These are phyloP conservation scores for Clangula hyemalis DNA, from an alignment of 2,797 vertebrate genomes.

Conservation along the genomic window DNA sequence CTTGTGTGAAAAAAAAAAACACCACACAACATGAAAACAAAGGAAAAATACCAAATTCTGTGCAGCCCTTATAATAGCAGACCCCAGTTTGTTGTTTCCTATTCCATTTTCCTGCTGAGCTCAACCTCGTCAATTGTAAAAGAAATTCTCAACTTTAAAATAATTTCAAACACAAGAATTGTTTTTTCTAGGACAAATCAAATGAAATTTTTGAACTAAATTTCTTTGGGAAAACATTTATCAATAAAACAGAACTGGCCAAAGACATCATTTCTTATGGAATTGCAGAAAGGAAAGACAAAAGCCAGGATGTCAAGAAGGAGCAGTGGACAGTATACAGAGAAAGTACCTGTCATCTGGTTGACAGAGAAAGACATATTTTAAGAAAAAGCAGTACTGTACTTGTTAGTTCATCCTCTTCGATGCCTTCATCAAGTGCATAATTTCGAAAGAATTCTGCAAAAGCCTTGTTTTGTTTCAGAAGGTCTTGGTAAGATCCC, in stretches of 20 bases:
- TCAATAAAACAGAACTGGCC: not conserved
- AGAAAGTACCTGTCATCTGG: not conserved
- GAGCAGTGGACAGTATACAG: not conserved
- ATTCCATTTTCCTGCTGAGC: not conserved
- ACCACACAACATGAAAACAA: not conserved
- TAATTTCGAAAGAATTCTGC: conserved; percentile 95
- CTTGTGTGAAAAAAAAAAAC: not conserved
- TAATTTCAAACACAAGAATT: not conserved
- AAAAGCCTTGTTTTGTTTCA: conserved; percentile 88
- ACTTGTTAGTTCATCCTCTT: conserved; percentile 84
- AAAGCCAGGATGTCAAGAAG: not conserved
- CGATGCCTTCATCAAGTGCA: conserved; percentile 80
- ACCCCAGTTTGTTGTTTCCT: not conserved
- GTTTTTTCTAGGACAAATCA: not conserved
- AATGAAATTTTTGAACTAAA: not conserved
- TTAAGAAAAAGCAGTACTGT: conserved; percentile 17
- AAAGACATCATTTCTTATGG: not conserved
- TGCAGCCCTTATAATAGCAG: not conserved
- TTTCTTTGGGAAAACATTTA: not conserved
- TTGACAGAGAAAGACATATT: not conserved
- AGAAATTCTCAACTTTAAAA: not conserved
- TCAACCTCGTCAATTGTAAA: not conserved
- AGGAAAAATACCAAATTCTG: not conserved
- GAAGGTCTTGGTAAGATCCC: conserved; percentile 91
- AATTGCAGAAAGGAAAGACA: not conserved